Conservation (phyloP, 2,888 invertebrate species). For the Eurytoma californica region DNA sequence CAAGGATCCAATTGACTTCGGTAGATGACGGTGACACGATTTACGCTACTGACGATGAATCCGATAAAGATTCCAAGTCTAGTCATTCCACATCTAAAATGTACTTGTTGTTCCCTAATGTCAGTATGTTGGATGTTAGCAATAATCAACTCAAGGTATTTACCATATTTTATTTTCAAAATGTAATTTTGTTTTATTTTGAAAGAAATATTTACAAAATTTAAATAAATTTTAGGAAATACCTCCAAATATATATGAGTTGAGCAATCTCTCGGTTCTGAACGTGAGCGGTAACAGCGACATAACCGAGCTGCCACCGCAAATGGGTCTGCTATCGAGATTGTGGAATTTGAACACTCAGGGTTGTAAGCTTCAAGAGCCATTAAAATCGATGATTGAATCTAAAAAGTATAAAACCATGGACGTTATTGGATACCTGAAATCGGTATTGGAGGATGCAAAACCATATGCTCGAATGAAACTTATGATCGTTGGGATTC, state of each 20-base stretch:
- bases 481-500: constrained; percentile 95
- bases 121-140: constrained; percentile 96
- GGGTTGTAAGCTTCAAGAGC: constrained; percentile 92
- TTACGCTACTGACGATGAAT: constrained; percentile 77
- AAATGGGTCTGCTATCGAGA: constrained; percentile 94
- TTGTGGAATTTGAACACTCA: constrained; percentile 97
- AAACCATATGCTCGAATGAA: constrained; percentile 96
- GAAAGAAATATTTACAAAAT: not conserved
- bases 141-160: constrained; percentile 83
- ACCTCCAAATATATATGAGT: constrained; percentile 89
- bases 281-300: constrained; percentile 93
- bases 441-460: constrained; percentile 91
- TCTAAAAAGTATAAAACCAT: constrained; percentile 96
- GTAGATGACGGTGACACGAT: constrained; percentile 85
- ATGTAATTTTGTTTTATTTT: not conserved
- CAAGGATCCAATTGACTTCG: constrained; percentile 86
- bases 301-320: constrained; percentile 92
- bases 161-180: too few species aligned
- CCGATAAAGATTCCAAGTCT: constrained; percentile 68
- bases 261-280: constrained; percentile 92
- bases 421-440: constrained; percentile 95
- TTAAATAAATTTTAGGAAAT: constrained; percentile 77
- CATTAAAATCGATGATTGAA: constrained; percentile 92
- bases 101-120: constrained; percentile 89
- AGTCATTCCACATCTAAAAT: constrained; percentile 66